Evolutionary conservation across 2,113 vertebrate species (phyloP).

Genomic region (Anolis sagrei): DNA sequence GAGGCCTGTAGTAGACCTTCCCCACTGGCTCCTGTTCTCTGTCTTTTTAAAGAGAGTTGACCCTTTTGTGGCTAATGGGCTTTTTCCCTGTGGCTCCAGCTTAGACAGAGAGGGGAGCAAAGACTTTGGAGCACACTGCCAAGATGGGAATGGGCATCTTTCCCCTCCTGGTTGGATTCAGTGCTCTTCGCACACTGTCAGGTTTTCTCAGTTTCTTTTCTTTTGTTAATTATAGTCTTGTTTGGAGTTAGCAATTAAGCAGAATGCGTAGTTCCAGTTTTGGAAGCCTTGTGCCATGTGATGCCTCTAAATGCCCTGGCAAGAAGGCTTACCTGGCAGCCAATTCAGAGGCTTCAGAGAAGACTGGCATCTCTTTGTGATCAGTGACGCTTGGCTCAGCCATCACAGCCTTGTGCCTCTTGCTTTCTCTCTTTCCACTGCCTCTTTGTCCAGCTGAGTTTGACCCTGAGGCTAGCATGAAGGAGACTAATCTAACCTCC

Average conservation of each 20-base stretch:
- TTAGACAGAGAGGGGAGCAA: no score
- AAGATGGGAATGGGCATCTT: no score
- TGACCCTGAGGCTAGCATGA: neutral
- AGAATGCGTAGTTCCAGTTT: accelerated
- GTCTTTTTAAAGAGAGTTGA: no score
- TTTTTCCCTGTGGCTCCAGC: no score
- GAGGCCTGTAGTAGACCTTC: no score
- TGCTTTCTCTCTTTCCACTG: neutral
- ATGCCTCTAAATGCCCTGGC: neutral
- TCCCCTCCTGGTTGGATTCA: neutral
- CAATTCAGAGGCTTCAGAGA: no score
- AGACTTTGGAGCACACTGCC: no score
- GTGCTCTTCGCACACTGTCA: neutral
- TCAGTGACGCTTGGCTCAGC: no score
- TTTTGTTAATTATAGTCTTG: neutral
- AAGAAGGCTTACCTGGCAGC: neutral
- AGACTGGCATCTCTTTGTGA: no score
- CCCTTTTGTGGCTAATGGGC: no score
- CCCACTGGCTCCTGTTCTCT: no score
- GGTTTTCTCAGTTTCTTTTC: accelerated
- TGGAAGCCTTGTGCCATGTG: neutral
- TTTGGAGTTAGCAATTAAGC: neutral
- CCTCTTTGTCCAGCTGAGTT: neutral
- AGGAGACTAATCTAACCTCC: neutral
- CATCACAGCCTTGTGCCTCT: no score